Evolutionary conservation across 2,113 vertebrate species (phyloP), one percentile per base, ranked within the genome.

Genomic region (Passerina amoena): DNA sequence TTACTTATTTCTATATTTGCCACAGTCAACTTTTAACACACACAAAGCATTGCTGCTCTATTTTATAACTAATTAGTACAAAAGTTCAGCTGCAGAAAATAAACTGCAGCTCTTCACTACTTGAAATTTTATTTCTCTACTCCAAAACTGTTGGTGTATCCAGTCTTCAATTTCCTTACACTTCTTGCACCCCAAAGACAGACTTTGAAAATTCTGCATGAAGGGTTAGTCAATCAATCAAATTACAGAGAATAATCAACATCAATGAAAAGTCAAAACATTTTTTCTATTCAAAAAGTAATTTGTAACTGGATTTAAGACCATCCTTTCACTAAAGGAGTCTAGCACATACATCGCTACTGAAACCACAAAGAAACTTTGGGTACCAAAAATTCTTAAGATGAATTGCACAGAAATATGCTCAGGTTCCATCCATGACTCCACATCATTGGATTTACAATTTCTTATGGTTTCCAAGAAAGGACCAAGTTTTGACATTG

Each of bases 401-500:
- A 92, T 70, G 25, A 94, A 94, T n/a, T 86, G 22, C 80, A 97
- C 24, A 92, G 76, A 63, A 86, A 76, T 84, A n/a, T 13, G 48
- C 66, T 80, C 31, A 79, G 51, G 91, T 69, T 88, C 87, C 70
- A 40, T 54, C 28, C 60, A 95, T 96, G 94, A 94, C 69, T 30
- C 93, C 20, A 33, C 28, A 96, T 44, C 28, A n/a, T 1, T 82
- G 37, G n/a, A 88, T 95, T 82, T 92, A 71, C 18, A 86, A 16
- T 38, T 92, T 80, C 96, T 91, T 95, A 50, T 25, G 10, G 48
- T 87, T 97, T 88, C 80, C 9, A 92, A 70, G 64, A 86, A 95
- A 97, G 64, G 20, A 81, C 89, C 56, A 89, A 60, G 73, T 94
- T 97, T 90, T 66, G 38, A 92, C 66, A 95, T 76, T 93, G 93